Percentiles rank a stretch among this genome's conserved stretches.
phyloP scores from a whole-genome alignment of 2,888 invertebrate genomes.

The Lithophane ornitopus region DNA sequence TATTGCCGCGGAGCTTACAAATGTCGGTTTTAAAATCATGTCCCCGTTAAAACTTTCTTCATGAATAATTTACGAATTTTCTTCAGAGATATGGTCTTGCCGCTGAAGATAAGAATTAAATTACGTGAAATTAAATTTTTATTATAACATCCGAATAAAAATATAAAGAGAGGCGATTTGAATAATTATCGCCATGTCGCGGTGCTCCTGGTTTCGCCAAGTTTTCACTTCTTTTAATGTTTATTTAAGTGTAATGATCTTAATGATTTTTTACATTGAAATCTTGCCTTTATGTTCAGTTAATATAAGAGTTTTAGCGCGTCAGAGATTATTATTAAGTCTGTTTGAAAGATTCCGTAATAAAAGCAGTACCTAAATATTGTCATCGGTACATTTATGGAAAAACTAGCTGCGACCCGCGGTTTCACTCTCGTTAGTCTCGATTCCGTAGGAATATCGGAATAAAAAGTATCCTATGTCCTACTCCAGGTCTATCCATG shows the following conservation, averaged over 20 bases:
- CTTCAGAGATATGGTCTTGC: slow-evolving; percentile 89
- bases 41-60: slow-evolving; percentile 89
- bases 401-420: no score
- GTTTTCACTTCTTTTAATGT: slow-evolving; percentile 71
- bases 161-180: slow-evolving; percentile 84
- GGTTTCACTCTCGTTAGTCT: no score
- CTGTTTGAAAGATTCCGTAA: neutral
- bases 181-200: slow-evolving; percentile 82
- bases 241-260: slow-evolving; percentile 56
- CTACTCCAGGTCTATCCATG: no score
- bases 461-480: no score
- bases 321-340: neutral
- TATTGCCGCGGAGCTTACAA: slow-evolving; percentile 85
- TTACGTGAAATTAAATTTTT: slow-evolving; percentile 88
- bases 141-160: slow-evolving; percentile 86
- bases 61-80: slow-evolving; percentile 90
- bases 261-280: slow-evolving; percentile 49
- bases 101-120: slow-evolving; percentile 88
- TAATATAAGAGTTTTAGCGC: neutral
- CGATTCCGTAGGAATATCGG: no score
- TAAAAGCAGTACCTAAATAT: neutral
- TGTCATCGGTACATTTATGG: neutral
- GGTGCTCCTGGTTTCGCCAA: slow-evolving; percentile 71
- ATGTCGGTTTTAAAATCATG: slow-evolving; percentile 90
- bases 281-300: slow-evolving; percentile 22